phyloP scores from a whole-genome alignment of 2,888 invertebrate genomes.

The Pristionchus exspectatus region DNA sequence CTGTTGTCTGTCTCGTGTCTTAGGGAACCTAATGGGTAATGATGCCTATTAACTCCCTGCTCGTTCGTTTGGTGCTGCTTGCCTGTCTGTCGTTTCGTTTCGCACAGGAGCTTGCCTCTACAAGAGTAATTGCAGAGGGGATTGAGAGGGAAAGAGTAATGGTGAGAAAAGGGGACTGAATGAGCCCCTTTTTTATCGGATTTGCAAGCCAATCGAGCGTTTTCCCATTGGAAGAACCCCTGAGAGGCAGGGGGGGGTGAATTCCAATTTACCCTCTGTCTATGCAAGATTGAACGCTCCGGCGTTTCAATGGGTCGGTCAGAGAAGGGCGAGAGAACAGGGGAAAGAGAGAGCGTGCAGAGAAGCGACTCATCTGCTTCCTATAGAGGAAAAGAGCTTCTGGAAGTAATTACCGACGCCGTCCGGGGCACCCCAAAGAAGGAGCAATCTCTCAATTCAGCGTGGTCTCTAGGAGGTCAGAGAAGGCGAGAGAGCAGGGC shows the following conservation, averaged over 20 bases:
- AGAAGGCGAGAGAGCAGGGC: slow-evolving; percentile 9
- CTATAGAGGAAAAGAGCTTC: not conserved
- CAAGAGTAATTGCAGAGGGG: slow-evolving; percentile 30
- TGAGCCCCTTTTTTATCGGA: not conserved
- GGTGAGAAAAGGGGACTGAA: slow-evolving; percentile 47
- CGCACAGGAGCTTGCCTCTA: not conserved
- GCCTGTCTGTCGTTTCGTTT: not conserved
- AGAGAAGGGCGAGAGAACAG: slow-evolving; percentile 32
- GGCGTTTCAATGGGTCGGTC: not conserved
- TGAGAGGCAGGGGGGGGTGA: slow-evolving; percentile 2
- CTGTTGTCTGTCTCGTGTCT: slow-evolving; percentile 26
- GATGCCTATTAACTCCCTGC: slow-evolving; percentile 26
- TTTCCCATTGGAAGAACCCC: slow-evolving; percentile 14
- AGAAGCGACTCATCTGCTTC: not conserved
- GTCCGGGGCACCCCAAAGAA: not conserved
- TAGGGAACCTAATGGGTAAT: slow-evolving; percentile 39
- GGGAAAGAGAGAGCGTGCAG: not conserved
- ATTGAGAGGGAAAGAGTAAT: not conserved
- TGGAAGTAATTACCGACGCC: slow-evolving; percentile 30
- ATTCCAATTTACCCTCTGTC: not conserved
- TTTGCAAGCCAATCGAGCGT: slow-evolving; percentile 20
- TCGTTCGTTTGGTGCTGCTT: not conserved
- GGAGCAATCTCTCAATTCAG: not conserved
- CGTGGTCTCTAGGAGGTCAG: not conserved
- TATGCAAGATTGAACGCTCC: slow-evolving; percentile 25